Evolutionary conservation across 2,113 vertebrate species (phyloP).

Genomic region (Callipepla squamata): DNA sequence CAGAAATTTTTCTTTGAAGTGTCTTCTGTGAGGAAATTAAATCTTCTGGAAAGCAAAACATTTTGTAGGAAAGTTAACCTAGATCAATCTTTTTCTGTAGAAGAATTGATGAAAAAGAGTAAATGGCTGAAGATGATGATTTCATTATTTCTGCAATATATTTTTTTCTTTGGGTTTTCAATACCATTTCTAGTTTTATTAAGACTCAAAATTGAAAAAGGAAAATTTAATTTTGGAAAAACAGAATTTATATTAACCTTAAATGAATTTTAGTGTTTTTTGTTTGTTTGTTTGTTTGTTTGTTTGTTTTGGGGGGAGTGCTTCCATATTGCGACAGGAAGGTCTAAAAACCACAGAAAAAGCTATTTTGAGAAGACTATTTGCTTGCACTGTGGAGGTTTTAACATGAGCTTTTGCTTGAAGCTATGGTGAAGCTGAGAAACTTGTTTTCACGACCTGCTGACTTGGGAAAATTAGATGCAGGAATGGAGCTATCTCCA

Average conservation of each 20-base stretch:
- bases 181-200: not conserved
- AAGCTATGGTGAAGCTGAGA: not conserved
- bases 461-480: not conserved
- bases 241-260: fast-evolving
- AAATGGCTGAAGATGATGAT: not conserved
- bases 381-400: not conserved
- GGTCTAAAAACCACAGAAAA: not conserved
- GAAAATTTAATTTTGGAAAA: not conserved
- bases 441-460: not conserved
- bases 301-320: not conserved
- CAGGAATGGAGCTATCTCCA: fast-evolving
- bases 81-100: not conserved
- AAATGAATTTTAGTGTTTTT: not conserved
- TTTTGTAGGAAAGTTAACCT: not conserved
- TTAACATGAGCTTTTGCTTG: fast-evolving
- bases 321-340: not conserved
- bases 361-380: not conserved
- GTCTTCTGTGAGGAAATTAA: not conserved
- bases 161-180: not conserved
- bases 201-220: not conserved
- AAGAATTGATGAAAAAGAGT: not conserved
- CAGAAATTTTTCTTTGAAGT: not conserved
- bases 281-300: not conserved
- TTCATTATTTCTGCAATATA: not conserved
- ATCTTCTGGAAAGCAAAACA: not conserved